phyloP scores from a whole-genome alignment of 2,113 vertebrate genomes.

The Dasyprocta punctata region DNA sequence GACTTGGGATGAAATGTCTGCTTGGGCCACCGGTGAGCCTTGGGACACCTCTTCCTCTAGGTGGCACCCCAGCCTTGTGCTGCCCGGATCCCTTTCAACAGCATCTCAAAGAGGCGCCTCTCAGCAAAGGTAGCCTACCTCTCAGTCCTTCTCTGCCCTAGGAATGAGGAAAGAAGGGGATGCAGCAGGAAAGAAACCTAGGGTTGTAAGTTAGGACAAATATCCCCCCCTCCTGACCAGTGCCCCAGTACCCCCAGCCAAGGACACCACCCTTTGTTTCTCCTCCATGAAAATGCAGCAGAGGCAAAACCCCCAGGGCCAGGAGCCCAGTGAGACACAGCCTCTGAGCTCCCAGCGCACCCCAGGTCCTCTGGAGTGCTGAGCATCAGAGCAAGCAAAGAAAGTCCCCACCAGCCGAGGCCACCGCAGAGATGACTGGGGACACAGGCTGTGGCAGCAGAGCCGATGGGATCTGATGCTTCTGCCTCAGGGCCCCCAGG shows the following conservation, averaged over 20 bases:
- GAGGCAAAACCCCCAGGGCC: background rate
- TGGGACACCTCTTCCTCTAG: background rate
- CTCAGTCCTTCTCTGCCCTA: background rate
- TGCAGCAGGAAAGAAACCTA: background rate
- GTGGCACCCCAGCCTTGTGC: conserved; percentile 24
- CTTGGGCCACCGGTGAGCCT: background rate
- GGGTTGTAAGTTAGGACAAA: background rate
- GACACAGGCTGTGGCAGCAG: background rate
- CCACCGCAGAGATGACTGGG: background rate
- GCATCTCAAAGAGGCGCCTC: background rate
- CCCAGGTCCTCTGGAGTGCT: background rate
- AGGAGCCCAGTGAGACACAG: background rate
- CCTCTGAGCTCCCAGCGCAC: background rate
- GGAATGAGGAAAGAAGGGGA: background rate
- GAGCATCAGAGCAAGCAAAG: background rate
- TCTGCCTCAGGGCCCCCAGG: accelerated
- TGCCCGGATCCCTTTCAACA: accelerated
- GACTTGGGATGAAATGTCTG: background rate
- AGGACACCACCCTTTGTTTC: background rate
- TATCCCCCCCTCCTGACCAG: background rate
- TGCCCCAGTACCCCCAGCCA: background rate
- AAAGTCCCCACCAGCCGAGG: background rate
- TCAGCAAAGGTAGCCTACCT: background rate
- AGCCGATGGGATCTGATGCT: accelerated
- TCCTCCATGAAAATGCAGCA: background rate